These are phyloP conservation scores for Dicyrtoma fusca DNA, from an alignment of 2,888 invertebrate species.

Conservation along the genomic window DNA sequence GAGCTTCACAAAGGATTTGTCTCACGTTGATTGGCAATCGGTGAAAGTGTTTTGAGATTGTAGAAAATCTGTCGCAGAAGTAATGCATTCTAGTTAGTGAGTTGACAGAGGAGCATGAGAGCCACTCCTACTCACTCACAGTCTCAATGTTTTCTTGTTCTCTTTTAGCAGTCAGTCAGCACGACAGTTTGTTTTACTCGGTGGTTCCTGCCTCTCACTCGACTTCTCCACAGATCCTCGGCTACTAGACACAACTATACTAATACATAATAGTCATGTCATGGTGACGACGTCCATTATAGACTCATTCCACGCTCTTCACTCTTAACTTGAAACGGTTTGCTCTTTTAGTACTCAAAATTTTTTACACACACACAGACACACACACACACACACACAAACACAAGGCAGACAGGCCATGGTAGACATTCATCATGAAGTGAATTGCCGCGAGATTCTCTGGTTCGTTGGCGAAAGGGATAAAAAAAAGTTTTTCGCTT, in stretches of 20 bases:
- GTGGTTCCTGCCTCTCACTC: conserved; percentile 1
- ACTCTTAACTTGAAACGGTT: background rate
- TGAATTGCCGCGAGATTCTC: conserved; percentile 2
- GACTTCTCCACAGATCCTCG: background rate
- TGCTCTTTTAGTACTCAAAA: too few species aligned
- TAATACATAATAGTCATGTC: too few species aligned
- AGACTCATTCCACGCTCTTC: conserved; percentile 13
- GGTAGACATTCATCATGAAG: conserved; percentile 14
- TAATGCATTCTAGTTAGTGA: conserved; percentile 23
- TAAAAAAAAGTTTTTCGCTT: background rate
- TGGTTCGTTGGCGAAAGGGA: conserved; percentile 19
- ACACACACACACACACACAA: background rate
- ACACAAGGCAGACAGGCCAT: background rate
- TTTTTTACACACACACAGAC: background rate
- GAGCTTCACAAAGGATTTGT: too few species aligned
- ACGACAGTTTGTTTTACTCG: conserved; percentile 8
- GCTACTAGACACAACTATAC: too few species aligned
- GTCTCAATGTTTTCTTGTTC: conserved; percentile 3
- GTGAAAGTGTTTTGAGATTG: conserved; percentile 34
- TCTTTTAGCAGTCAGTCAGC: background rate
- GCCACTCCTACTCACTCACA: conserved; percentile 22
- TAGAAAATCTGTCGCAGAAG: conserved; percentile 32
- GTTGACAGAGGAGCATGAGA: conserved; percentile 32
- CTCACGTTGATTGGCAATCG: background rate
- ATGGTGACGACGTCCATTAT: too few species aligned